Conservation (phyloP, 2,113 vertebrate species). For the Pyrgilauda ruficollis region DNA sequence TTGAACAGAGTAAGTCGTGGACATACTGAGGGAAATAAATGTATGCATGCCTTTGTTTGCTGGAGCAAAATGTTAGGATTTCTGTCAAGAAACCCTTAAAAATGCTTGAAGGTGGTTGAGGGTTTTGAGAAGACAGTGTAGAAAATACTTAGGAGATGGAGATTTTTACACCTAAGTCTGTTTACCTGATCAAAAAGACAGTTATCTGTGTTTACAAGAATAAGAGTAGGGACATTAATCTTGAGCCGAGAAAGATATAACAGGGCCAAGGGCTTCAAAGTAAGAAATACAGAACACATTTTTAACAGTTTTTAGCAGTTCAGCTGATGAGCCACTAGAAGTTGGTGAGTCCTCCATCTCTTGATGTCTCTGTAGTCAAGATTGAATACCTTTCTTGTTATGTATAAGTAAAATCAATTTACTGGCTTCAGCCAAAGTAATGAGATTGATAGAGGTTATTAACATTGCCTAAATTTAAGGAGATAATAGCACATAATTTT, state of each 20-base stretch:
- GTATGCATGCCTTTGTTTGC: background rate
- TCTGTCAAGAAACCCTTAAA: background rate
- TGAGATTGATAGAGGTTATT: background rate
- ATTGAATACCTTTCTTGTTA: background rate
- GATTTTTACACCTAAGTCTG: background rate
- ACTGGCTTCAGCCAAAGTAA: background rate
- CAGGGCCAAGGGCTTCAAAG: background rate
- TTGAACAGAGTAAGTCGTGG: background rate
- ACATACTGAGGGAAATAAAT: background rate
- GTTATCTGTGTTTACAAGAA: background rate
- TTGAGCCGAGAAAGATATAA: background rate
- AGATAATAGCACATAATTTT: background rate
- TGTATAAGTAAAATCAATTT: background rate
- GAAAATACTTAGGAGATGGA: background rate
- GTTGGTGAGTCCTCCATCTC: background rate
- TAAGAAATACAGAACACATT: background rate
- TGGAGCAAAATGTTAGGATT: background rate
- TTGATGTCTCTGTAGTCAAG: background rate
- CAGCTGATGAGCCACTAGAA: background rate
- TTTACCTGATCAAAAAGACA: background rate
- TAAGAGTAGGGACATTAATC: background rate
- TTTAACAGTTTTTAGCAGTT: background rate
- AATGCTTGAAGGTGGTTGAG: background rate
- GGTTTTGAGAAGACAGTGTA: background rate
- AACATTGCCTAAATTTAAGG: background rate